Evolutionary conservation across 2,888 invertebrate species (phyloP).

Genomic region (Drosophila paramelanica): DNA sequence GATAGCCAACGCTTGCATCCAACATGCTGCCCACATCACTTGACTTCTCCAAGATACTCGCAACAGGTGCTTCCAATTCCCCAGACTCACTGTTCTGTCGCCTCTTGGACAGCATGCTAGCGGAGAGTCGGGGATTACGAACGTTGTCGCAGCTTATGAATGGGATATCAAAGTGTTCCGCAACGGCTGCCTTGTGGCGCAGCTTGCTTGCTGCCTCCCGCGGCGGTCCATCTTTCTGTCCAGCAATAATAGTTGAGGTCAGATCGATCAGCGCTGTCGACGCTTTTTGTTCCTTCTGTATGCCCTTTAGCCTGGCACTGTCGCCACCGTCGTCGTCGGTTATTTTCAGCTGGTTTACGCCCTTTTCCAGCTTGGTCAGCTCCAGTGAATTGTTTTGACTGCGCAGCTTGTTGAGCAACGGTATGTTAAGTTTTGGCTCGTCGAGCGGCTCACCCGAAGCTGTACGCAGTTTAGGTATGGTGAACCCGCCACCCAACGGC

Average conservation of each 20-base stretch:
- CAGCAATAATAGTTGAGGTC: conserved; percentile 70
- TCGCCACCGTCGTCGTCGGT: conserved; percentile 27
- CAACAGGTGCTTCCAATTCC: not conserved
- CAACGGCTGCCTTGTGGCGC: conserved; percentile 11
- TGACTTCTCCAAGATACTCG: conserved; percentile 11
- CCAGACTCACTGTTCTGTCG: not conserved
- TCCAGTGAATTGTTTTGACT: conserved; percentile 30
- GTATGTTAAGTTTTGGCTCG: conserved; percentile 49
- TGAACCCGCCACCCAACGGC: conserved; percentile 36
- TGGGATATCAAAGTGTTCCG: conserved; percentile 59
- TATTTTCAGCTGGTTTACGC: conserved; percentile 38
- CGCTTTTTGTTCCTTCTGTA: not conserved
- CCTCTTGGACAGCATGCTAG: conserved; percentile 6
- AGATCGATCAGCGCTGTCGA: conserved; percentile 70
- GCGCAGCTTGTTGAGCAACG: conserved; percentile 48
- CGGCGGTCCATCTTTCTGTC: conserved; percentile 40
- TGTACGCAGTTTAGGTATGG: conserved; percentile 58
- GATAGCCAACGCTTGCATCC: conserved; percentile 51
- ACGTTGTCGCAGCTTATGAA: conserved; percentile 60
- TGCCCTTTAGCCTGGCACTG: conserved; percentile 24
- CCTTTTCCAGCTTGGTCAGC: conserved; percentile 29
- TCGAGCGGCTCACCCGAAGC: conserved; percentile 18
- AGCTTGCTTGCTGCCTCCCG: conserved; percentile 55
- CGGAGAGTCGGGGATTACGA: conserved; percentile 1
- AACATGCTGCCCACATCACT: conserved; percentile 56